phyloP scores from a whole-genome alignment of 1,140 invertebrate species.

The Nomia melanderi region DNA sequence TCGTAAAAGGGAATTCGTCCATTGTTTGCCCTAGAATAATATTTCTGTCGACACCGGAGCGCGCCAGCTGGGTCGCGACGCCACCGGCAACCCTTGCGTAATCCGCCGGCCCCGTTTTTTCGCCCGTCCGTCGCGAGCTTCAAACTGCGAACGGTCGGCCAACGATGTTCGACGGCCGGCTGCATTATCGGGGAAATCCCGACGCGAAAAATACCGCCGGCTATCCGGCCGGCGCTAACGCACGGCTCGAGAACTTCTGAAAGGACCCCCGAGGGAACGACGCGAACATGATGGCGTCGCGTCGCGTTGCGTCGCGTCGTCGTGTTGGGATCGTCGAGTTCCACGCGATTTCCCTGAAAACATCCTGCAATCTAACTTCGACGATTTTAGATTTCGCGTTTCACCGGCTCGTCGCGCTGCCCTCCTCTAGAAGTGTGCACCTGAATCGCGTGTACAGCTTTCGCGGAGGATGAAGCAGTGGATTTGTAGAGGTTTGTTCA shows the following conservation, averaged over 20 bases:
- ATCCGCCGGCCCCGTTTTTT: neutral
- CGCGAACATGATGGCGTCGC: neutral
- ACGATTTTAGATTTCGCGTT: neutral
- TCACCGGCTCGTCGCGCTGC: too few relatives aligned
- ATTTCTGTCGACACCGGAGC: conserved; percentile 37
- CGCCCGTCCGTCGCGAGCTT: neutral
- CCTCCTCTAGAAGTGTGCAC: too few relatives aligned
- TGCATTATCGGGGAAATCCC: neutral
- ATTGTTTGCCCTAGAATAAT: conserved; percentile 55
- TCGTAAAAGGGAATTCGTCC: conserved; percentile 54
- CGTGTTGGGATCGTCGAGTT: neutral
- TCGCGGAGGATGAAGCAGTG: too few relatives aligned
- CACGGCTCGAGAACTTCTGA: neutral
- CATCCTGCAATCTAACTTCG: neutral
- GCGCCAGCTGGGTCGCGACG: conserved; percentile 30
- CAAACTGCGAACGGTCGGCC: neutral
- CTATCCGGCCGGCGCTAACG: neutral
- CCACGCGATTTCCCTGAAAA: neutral
- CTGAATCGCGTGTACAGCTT: too few relatives aligned
- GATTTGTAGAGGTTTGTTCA: too few relatives aligned
- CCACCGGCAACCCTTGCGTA: conserved; percentile 29
- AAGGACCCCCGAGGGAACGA: neutral
- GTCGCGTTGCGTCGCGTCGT: too few relatives aligned
- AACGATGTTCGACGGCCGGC: neutral
- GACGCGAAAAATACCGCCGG: neutral